Conservation (phyloP, 2,113 vertebrate genomes). For the Protomyctophum bolini region DNA sequence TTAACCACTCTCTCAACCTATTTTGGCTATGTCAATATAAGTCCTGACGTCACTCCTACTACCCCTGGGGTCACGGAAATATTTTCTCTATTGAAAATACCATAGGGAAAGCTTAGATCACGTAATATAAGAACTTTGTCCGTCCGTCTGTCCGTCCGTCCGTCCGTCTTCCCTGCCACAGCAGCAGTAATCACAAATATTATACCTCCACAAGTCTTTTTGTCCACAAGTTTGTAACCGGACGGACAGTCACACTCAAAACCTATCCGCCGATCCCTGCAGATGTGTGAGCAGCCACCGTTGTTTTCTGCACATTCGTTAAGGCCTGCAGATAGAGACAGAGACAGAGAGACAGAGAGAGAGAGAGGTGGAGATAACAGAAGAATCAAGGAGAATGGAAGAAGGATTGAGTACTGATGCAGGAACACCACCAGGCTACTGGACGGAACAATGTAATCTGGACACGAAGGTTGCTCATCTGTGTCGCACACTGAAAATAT, state of each 20-base stretch:
- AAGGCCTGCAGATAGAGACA: conserved; percentile 58
- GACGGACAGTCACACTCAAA: conserved; percentile 93
- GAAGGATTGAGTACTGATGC: conserved; percentile 28
- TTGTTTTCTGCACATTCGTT: conserved; percentile 89
- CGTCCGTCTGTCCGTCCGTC: too few relatives aligned
- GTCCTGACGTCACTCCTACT: too few relatives aligned
- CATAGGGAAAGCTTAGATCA: too few relatives aligned
- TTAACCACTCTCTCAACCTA: too few relatives aligned
- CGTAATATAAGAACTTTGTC: too few relatives aligned
- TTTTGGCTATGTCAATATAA: too few relatives aligned
- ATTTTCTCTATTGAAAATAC: too few relatives aligned
- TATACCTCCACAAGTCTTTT: conserved; percentile 96
- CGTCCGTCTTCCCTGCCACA: too few relatives aligned
- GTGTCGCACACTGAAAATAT: too few relatives aligned
- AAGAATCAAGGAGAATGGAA: conserved; percentile 9
- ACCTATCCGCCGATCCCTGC: conserved; percentile 89
- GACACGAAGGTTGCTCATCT: neutral
- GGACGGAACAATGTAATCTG: conserved; percentile 5
- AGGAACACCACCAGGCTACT: conserved; percentile 21
- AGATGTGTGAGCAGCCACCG: conserved; percentile 96
- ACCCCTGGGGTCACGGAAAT: too few relatives aligned
- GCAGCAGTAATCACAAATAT: too few relatives aligned
- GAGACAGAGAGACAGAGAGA: conserved; percentile 3
- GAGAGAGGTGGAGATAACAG: conserved; percentile 13
- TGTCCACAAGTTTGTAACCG: conserved; percentile 94